A percentile compares a stretch with the other conserved stretches of the same genome.
phyloP scores from a whole-genome alignment of 2,797 vertebrate genomes.

The Rhinogobio ventralis region DNA sequence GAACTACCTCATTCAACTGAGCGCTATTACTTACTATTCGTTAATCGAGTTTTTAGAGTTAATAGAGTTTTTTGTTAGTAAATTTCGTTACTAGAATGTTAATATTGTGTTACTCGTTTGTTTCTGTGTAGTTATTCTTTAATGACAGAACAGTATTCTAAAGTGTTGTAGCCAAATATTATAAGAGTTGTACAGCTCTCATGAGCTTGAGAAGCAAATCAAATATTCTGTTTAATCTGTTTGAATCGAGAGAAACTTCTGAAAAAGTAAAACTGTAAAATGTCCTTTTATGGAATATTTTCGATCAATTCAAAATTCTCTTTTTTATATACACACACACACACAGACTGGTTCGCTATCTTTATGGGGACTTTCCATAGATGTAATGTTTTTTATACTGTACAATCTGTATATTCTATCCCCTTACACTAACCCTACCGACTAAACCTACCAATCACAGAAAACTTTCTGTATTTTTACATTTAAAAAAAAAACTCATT shows the following conservation, averaged over 20 bases:
- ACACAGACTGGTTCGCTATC: background rate
- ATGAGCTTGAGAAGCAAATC: conserved; percentile 67
- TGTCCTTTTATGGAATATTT: conserved; percentile 30
- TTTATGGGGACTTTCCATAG: too few species aligned
- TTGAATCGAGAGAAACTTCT: conserved; percentile 65
- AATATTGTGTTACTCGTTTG: background rate
- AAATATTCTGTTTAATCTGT: conserved; percentile 77
- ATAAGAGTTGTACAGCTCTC: conserved; percentile 66
- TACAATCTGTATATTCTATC: too few species aligned
- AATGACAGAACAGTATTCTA: background rate
- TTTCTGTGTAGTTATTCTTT: background rate
- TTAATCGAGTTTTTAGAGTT: too few species aligned
- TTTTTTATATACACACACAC: background rate
- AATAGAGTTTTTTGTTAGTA: background rate
- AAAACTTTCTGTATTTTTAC: too few species aligned
- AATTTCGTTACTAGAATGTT: background rate
- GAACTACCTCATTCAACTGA: background rate
- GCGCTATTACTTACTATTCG: background rate
- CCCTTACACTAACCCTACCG: too few species aligned
- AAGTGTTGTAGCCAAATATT: conserved; percentile 48
- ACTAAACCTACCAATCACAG: too few species aligned
- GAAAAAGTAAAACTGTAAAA: conserved; percentile 46
- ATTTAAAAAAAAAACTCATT: too few species aligned
- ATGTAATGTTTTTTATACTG: too few species aligned
- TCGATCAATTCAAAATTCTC: conserved; percentile 18